Evolutionary conservation across 2,888 invertebrate genomes (phyloP).

Genomic region (Isotomurus palustris): DNA sequence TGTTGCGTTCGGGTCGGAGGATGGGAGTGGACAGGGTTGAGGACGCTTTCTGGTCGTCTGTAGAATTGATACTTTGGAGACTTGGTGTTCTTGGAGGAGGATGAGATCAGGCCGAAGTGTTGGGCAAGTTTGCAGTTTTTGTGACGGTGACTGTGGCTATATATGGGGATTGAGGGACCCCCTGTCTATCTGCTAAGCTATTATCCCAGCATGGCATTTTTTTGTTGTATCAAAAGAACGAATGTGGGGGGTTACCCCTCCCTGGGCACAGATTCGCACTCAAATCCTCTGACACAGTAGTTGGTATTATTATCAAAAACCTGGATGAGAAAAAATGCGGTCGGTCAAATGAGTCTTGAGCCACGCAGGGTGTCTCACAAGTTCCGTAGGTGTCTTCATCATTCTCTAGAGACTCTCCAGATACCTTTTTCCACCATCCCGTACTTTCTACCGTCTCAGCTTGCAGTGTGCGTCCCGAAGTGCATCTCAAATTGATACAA

Average conservation of each 20-base stretch:
- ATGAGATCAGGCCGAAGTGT: slow-evolving; percentile 46
- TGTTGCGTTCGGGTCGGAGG: too few relatives aligned
- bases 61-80: too few relatives aligned
- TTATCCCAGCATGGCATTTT: slow-evolving; percentile 47
- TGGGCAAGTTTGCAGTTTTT: slow-evolving; percentile 48
- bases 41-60: too few relatives aligned
- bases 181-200: slow-evolving; percentile 47
- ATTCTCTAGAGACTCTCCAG: too few relatives aligned
- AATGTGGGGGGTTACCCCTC: slow-evolving; percentile 46
- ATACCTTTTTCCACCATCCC: too few relatives aligned
- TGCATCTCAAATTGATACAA: not conserved
- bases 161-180: slow-evolving; percentile 47
- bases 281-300: slow-evolving; percentile 47
- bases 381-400: too few relatives aligned
- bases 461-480: too few relatives aligned
- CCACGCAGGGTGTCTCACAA: slow-evolving; percentile 20
- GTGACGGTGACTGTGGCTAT: slow-evolving; percentile 47
- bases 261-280: slow-evolving; percentile 46
- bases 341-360: slow-evolving; percentile 35
- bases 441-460: too few relatives aligned
- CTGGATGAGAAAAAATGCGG: slow-evolving; percentile 32
- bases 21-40: not conserved
- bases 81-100: slow-evolving; percentile 21
- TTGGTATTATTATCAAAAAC: slow-evolving; percentile 42
- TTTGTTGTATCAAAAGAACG: slow-evolving; percentile 47